Base-by-base conservation (phyloP, 1,140 invertebrate species). In the Drosophila grimshawi region DNA sequence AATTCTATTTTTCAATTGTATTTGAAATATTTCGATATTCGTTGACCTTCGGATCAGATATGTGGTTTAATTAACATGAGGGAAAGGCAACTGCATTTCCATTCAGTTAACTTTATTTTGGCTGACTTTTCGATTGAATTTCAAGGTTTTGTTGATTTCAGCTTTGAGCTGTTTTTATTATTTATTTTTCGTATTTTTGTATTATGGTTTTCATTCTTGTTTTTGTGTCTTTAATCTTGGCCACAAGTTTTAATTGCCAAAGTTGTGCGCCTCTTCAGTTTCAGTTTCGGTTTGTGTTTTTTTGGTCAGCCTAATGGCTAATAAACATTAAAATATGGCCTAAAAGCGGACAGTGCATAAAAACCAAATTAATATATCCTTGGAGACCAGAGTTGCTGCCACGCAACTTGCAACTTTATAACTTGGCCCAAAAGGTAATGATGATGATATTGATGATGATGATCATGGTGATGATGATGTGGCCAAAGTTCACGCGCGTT, bases 301-400 rank as follows among this genome's bases (percentile, higher is more conserved):
- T 56, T 67, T 62, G 80, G 80, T 67, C 81, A 70, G 65, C 53
- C 66, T 86, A 86, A 86, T 86, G 83, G 82, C 85, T 71, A 86
- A 88, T 86, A 86, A 86, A 82, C 68, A 86, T 85, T 71, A 88
- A 88, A 86, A 80, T 77, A 88, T 77, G 46, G 51, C 51, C 81
- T 73, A 82, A 86, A 79, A 86, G 68, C 79, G 55, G 60, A 35
- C 69, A 30, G 30, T 7, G 57, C 85, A 83, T 83, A 80, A 88
- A 86, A 86, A 69, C 77, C 85, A 80, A 83, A 88, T 88, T 88
- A 88, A 88, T 88, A 82, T 89, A 89, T 88, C 83, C 83, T 88
- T 88, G 83, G 83, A 88, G 83, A 88, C 83, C 61, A 43, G 32
- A 27, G 10, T 37, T 3, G 7, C 32, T 30, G 19, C 33, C 43